Evolutionary conservation across 1,140 invertebrate genomes (phyloP).

Genomic region (Drosophila tani): DNA sequence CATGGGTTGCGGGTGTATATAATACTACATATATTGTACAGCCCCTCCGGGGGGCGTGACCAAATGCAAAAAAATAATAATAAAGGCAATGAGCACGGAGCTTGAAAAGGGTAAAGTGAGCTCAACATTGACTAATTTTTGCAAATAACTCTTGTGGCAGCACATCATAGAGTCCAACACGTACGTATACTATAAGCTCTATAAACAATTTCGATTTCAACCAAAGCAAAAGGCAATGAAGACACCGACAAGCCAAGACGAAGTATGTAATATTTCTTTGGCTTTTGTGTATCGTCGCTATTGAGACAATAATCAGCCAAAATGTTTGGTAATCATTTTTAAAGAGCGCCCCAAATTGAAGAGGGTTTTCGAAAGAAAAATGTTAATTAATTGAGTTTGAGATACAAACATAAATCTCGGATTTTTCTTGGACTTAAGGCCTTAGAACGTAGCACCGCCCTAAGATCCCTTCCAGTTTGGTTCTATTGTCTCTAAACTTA

Average conservation of each 20-base stretch:
- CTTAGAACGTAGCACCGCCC: not conserved
- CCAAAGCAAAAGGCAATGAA: slow-evolving; percentile 48
- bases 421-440: not conserved
- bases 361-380: slow-evolving; percentile 15
- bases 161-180: slow-evolving; percentile 55
- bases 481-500: slow-evolving; percentile 19
- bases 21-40: slow-evolving; percentile 17
- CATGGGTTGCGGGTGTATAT: slow-evolving; percentile 55
- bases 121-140: slow-evolving; percentile 76
- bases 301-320: slow-evolving; percentile 67
- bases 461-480: slow-evolving; percentile 10
- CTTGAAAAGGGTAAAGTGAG: slow-evolving; percentile 5
- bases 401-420: slow-evolving; percentile 11
- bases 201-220: slow-evolving; percentile 66
- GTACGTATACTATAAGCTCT: slow-evolving; percentile 29
- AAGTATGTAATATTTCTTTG: slow-evolving; percentile 41
- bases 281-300: slow-evolving; percentile 33
- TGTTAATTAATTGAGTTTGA: slow-evolving; percentile 10
- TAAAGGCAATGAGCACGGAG: slow-evolving; percentile 23
- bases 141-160: slow-evolving; percentile 76
- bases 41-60: slow-evolving; percentile 47
- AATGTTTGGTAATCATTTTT: slow-evolving; percentile 77
- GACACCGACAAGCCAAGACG: slow-evolving; percentile 48
- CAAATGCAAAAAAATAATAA: slow-evolving; percentile 57
- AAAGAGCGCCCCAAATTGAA: slow-evolving; percentile 44